phyloP scores from a whole-genome alignment of 2,797 vertebrate species.

The Decapterus maruadsi region DNA sequence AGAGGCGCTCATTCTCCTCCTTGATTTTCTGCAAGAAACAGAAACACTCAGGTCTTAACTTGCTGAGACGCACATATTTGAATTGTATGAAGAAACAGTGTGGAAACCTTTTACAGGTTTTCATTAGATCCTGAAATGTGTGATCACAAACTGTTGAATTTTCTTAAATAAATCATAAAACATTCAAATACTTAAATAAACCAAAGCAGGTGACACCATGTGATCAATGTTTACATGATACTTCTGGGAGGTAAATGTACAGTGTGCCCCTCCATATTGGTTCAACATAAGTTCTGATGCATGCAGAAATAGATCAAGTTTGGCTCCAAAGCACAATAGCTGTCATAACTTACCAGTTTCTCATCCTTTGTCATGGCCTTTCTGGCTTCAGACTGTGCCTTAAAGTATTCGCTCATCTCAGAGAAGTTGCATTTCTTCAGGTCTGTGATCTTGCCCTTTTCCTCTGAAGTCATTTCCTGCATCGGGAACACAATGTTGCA shows the following conservation, averaged over 20 bases:
- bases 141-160: background rate
- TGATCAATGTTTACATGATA: background rate
- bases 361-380: slow-evolving; percentile 97
- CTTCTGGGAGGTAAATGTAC: background rate
- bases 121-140: background rate
- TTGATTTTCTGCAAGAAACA: slow-evolving; percentile 91
- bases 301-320: background rate
- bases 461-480: slow-evolving; percentile 98
- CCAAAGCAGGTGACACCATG: background rate
- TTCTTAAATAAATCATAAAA: background rate
- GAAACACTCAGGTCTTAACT: background rate
- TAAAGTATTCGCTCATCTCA: slow-evolving; percentile 95
- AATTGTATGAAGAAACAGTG: background rate
- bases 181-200: background rate
- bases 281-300: background rate
- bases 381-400: slow-evolving; percentile 95
- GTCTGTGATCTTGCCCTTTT: slow-evolving; percentile 91
- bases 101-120: background rate
- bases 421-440: slow-evolving; percentile 96
- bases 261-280: no score
- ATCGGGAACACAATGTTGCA: background rate
- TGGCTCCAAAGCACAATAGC: no score
- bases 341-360: slow-evolving; percentile 88
- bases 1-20: slow-evolving; percentile 92
- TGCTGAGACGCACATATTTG: background rate